Conservation (phyloP, 2,797 vertebrate species). For the Cossypha caffra region DNA sequence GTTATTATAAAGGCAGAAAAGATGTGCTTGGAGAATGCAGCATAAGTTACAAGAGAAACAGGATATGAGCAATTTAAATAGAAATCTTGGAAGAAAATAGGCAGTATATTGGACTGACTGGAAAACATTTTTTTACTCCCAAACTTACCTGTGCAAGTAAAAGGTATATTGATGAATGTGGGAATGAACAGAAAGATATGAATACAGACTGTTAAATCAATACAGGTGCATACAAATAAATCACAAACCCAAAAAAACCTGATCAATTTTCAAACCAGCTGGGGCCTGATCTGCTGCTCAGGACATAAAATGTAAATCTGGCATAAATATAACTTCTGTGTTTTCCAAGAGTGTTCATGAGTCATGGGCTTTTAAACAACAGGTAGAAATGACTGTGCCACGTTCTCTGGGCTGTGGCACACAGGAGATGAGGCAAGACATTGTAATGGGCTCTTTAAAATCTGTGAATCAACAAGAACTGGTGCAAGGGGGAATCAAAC, state of each 20-base stretch:
- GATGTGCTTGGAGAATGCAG: neutral
- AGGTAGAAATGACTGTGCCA: neutral
- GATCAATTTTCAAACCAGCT: neutral
- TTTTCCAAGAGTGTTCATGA: neutral
- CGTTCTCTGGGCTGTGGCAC: neutral
- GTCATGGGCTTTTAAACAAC: neutral
- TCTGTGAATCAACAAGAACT: neutral
- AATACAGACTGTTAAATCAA: neutral
- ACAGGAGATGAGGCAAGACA: neutral
- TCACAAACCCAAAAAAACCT: neutral
- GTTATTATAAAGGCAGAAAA: neutral
- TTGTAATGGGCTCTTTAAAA: neutral
- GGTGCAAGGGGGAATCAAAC: neutral
- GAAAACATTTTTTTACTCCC: neutral
- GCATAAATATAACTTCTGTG: neutral
- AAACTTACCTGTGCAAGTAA: neutral
- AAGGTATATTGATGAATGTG: neutral
- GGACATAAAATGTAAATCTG: neutral
- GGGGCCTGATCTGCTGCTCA: neutral
- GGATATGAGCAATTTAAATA: neutral
- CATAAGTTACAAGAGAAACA: neutral
- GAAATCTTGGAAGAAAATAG: neutral
- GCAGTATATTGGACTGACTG: neutral
- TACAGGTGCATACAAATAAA: neutral
- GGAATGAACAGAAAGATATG: neutral